These are phyloP conservation scores for Listronotus bonariensis DNA, from an alignment of 1,140 invertebrate species.

Conservation along the genomic window DNA sequence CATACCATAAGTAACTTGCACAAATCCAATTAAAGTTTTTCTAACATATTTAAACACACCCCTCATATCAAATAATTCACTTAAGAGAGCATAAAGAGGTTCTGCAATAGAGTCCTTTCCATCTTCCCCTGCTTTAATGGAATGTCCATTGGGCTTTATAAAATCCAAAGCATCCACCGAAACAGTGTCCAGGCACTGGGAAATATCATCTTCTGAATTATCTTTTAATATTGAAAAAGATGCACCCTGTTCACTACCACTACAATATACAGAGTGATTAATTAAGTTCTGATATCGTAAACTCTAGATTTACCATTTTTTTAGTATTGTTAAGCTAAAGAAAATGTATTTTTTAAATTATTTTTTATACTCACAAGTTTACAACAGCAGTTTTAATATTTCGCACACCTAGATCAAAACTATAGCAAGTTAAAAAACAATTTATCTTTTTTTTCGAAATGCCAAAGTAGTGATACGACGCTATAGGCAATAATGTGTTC, in stretches of 20 bases:
- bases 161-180: conserved; percentile 57
- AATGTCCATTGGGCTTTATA: conserved; percentile 52
- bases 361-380: too few species aligned
- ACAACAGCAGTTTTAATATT: too few species aligned
- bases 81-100: conserved; percentile 81
- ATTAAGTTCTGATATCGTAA: too few species aligned
- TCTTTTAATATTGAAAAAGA: conserved; percentile 56
- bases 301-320: too few species aligned
- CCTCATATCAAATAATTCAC: conserved; percentile 87
- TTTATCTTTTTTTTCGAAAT: too few species aligned
- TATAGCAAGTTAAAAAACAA: too few species aligned
- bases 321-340: too few species aligned
- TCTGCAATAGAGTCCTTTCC: conserved; percentile 84
- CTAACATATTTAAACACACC: conserved; percentile 86
- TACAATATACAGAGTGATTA: conserved; percentile 20
- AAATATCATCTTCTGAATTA: conserved; percentile 75
- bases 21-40: conserved; percentile 86
- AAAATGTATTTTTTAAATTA: too few species aligned
- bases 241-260: conserved; percentile 55
- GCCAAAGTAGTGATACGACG: too few species aligned
- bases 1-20: conserved; percentile 62
- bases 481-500: too few species aligned
- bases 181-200: conserved; percentile 68
- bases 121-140: conserved; percentile 60
- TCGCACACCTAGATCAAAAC: too few species aligned